These are phyloP conservation scores for Alosa alosa DNA, from an alignment of 2,113 vertebrate genomes.

Conservation along the genomic window DNA sequence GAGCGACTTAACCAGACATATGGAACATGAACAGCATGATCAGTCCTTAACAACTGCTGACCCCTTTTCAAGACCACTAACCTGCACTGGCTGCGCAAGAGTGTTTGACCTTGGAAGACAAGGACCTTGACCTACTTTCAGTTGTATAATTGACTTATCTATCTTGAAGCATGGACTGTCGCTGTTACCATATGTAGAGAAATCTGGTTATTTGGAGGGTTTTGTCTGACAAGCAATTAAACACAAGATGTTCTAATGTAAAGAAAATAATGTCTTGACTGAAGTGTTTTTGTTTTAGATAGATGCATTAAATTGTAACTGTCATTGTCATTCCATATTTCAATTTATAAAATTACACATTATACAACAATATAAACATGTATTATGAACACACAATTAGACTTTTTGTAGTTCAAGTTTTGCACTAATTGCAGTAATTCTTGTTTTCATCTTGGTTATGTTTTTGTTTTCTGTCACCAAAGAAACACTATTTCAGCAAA, in stretches of 20 bases:
- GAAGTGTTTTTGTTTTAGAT: background rate
- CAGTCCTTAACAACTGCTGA: background rate
- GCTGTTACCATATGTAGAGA: background rate
- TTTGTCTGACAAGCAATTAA: background rate
- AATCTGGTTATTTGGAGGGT: background rate
- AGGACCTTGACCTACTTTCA: conserved; percentile 7
- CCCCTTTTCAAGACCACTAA: background rate
- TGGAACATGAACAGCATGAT: background rate
- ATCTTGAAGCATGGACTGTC: background rate
- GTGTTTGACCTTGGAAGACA: background rate
- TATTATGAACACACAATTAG: background rate
- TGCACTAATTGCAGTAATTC: background rate
- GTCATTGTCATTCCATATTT: background rate
- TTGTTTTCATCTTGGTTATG: background rate
- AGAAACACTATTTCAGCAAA: background rate
- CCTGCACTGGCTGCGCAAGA: background rate
- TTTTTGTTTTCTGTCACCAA: background rate
- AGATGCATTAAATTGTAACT: background rate
- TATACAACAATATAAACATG: background rate
- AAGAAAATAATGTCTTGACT: background rate
- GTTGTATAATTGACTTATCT: conserved; percentile 18
- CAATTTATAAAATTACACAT: background rate
- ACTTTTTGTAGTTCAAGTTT: background rate
- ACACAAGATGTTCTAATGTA: background rate
- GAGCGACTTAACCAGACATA: background rate